A percentile compares a stretch with the other conserved stretches of the same genome.
Evolutionary conservation across 2,797 vertebrate species (phyloP).

Genomic region (Gymnodraco acuticeps): DNA sequence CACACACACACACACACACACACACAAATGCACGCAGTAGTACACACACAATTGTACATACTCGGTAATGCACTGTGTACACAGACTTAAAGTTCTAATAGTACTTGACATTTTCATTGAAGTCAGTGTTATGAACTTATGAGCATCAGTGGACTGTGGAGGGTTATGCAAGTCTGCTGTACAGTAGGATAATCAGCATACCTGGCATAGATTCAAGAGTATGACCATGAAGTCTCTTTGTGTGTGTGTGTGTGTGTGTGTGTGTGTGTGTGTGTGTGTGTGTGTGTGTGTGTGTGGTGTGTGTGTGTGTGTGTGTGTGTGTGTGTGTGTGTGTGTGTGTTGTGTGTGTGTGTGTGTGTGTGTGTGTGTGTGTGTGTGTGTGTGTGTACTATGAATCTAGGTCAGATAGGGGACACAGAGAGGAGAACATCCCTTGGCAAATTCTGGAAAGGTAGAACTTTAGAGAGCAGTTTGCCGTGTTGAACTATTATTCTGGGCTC

Average conservation of each 20-base stretch:
- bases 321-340: no score
- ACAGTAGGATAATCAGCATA: constrained; percentile 40
- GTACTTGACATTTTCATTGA: constrained; percentile 39
- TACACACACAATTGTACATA: not conserved
- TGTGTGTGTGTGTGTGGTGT: constrained; percentile 14
- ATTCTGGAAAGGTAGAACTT: constrained; percentile 21
- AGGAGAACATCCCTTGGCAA: constrained; percentile 18
- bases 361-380: constrained; percentile 19
- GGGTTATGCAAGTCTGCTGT: constrained; percentile 18
- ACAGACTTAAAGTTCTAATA: not conserved
- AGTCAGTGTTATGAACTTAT: constrained; percentile 24
- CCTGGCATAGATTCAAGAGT: constrained; percentile 43
- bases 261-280: constrained; percentile 21
- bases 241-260: constrained; percentile 33
- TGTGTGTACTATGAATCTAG: constrained; percentile 42
- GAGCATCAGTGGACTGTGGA: constrained; percentile 22
- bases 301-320: not conserved
- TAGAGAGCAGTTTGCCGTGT: constrained; percentile 13
- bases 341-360: no score
- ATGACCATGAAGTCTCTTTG: constrained; percentile 32
- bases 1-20: not conserved
- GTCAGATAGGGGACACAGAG: constrained; percentile 48
- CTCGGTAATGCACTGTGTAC: not conserved
- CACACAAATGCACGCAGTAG: not conserved
- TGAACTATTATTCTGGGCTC: constrained; percentile 1